Evolutionary conservation across 2,888 invertebrate species (phyloP).

Genomic region (Aplocera efformata): DNA sequence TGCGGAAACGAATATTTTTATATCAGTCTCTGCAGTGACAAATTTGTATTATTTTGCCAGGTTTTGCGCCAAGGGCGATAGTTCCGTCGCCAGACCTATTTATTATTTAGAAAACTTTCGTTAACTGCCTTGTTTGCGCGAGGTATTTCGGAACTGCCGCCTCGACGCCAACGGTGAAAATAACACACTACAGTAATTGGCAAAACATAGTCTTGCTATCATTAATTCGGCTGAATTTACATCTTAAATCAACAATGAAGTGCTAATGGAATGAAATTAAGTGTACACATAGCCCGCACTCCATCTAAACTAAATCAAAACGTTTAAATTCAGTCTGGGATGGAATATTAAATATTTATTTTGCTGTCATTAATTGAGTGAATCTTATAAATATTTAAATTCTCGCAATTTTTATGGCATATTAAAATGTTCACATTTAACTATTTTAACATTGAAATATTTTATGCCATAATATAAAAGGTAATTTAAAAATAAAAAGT

Average conservation of each 20-base stretch:
- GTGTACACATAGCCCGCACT: constrained; percentile 32
- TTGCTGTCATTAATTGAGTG: too few relatives aligned
- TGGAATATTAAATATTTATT: too few relatives aligned
- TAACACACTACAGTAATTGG: constrained; percentile 51
- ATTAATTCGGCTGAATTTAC: constrained; percentile 60
- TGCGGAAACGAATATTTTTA: constrained; percentile 48
- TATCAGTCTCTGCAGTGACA: constrained; percentile 49
- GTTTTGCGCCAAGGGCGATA: constrained; percentile 54
- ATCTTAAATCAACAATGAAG: constrained; percentile 55
- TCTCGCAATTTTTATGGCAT: too few relatives aligned
- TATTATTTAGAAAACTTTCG: constrained; percentile 66
- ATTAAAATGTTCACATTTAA: too few relatives aligned
- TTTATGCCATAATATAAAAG: too few relatives aligned
- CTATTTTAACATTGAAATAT: too few relatives aligned
- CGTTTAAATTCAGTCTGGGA: neutral
- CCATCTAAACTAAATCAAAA: constrained; percentile 5
- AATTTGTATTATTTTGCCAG: constrained; percentile 46
- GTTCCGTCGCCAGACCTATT: constrained; percentile 58
- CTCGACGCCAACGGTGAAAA: constrained; percentile 42
- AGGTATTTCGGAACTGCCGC: constrained; percentile 62
- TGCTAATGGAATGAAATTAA: constrained; percentile 63
- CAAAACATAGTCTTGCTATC: constrained; percentile 50
- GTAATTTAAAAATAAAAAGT: too few relatives aligned
- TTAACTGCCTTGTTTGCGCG: constrained; percentile 48
- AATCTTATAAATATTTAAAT: too few relatives aligned